Base-by-base conservation (phyloP, 2,888 invertebrate genomes). In the Perizoma affinitatum region DNA sequence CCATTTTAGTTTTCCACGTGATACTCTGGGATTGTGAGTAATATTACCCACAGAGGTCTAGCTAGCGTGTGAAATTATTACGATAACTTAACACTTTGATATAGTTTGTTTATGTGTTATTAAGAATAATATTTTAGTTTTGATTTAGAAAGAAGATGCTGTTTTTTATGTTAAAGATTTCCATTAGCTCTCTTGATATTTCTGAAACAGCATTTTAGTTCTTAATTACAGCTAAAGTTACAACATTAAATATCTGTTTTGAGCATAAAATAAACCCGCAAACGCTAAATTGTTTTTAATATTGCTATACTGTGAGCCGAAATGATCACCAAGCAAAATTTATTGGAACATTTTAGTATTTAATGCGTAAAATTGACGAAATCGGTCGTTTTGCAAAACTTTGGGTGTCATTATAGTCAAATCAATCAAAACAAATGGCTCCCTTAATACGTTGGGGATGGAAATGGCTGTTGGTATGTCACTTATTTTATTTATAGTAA, bases 331-430 rank as follows among this genome's bases (percentile, higher is more conserved):
- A 62, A 65, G 67, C 72, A 73, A 67, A 86, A 89, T 90, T 90
- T 88, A 88, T 87, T 74, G 67, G 54, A 54, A 68, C 79, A 78
- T 75, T 86, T 81, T 70, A 74, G 74, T 77, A 74, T 80, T 79
- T 83, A 84, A 86, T 83, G 83, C 81, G 75, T 75, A 77, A 85
- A 88, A 88, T 87, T 88, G 82, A 77, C 76, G 78, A 84, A 86
- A 86, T 76, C 81, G 78, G 76, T 75, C 83, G 78, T 83, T 87
- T 80, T 68, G 68, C 73, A 78, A 83, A 89, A 89, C 83, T 88
- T 89, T 82, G 49, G 76, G 74, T 79, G 77, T 84, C 83, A 90
- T 91, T 88, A 90, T 81, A 81, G 82, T 83, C 78, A 74, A 86
- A 91, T 90, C 90, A 90, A 88, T 90, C 88, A 87, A 77, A 49